A percentile compares a stretch with the other conserved stretches of the same genome.
These are phyloP conservation scores for Cyclura pinguis DNA, from an alignment of 2,797 vertebrate genomes.

Conservation along the genomic window DNA sequence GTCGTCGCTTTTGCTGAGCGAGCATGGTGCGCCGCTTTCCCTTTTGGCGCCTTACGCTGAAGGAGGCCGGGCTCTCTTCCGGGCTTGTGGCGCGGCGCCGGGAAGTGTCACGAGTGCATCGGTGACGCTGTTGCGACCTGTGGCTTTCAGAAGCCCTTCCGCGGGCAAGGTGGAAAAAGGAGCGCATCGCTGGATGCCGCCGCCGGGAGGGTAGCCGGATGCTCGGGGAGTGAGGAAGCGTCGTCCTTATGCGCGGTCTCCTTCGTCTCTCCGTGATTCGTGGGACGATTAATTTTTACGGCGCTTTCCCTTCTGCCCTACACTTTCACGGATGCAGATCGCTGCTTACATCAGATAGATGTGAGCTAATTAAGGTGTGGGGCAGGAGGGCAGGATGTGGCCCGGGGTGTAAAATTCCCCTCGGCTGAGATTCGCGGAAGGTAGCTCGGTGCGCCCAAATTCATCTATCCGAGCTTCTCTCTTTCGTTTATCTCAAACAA, in stretches of 20 bases:
- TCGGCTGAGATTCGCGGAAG: background rate
- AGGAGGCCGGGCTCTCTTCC: background rate
- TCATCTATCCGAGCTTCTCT: background rate
- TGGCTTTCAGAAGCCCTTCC: background rate
- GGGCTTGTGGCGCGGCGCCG: too few species aligned
- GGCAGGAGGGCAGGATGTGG: background rate
- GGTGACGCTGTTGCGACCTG: background rate
- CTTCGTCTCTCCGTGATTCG: background rate
- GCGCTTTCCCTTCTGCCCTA: too few species aligned
- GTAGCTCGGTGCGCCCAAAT: too few species aligned
- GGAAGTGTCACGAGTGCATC: background rate
- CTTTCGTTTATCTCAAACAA: background rate
- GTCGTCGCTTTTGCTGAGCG: background rate
- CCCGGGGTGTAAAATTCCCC: background rate
- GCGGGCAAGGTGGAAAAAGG: background rate
- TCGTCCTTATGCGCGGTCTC: background rate
- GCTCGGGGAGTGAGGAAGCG: background rate
- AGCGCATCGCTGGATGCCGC: too few species aligned
- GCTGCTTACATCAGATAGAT: too few species aligned
- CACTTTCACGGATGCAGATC: too few species aligned
- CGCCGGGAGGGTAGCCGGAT: background rate
- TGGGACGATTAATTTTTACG: background rate
- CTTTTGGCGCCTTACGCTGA: too few species aligned
- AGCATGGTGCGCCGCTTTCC: background rate
- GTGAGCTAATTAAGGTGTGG: background rate